A percentile compares a stretch with the other conserved stretches of the same genome.
Evolutionary conservation across 2,113 vertebrate species (phyloP).

Genomic region (Corythaixoides concolor): DNA sequence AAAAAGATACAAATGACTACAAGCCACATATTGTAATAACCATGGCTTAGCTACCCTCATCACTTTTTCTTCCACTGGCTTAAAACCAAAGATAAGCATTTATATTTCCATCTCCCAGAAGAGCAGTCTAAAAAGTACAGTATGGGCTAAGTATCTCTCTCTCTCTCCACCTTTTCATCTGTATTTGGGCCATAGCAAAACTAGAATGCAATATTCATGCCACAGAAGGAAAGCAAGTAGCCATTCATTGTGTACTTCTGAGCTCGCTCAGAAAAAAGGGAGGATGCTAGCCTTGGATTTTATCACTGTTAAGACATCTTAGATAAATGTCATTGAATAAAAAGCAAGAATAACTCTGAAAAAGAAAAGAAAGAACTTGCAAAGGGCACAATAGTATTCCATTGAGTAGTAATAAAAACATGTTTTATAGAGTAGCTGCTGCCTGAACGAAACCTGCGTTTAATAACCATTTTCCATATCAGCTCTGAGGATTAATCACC

Average conservation of each 20-base stretch:
- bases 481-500: not conserved
- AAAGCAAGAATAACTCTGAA: not conserved
- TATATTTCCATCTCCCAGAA: not conserved
- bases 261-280: not conserved
- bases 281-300: not conserved
- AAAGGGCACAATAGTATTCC: not conserved
- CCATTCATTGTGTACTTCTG: not conserved
- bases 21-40: not conserved
- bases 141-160: not conserved
- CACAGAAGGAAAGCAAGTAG: not conserved
- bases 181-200: not conserved
- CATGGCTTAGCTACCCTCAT: not conserved
- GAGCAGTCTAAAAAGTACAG: not conserved
- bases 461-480: not conserved
- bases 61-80: not conserved
- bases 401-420: not conserved
- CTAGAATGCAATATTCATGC: not conserved
- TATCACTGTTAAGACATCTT: not conserved
- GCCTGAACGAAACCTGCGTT: not conserved
- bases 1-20: not conserved
- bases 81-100: not conserved
- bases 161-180: not conserved
- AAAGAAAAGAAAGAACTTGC: not conserved
- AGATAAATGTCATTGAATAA: not conserved
- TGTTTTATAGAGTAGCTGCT: not conserved